Conservation (phyloP, 35 echinoderm and acorn worm species). For the Apostichopus japonicus region DNA sequence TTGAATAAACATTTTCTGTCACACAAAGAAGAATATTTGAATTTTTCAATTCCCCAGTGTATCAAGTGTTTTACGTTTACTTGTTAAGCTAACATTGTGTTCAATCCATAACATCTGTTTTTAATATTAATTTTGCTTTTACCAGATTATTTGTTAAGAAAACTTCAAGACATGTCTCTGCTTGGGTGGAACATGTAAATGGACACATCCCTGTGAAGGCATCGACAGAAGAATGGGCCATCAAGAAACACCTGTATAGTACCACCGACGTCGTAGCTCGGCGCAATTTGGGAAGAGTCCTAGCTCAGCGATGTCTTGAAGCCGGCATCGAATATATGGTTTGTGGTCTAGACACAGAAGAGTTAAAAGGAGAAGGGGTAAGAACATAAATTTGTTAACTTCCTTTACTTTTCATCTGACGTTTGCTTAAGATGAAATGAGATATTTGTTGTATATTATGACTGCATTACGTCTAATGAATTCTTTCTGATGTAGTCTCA, state of each 20-base stretch:
- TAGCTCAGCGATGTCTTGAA: slow-evolving; percentile 89
- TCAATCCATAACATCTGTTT: background rate
- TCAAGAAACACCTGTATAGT: slow-evolving; percentile 84
- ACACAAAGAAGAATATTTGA: background rate
- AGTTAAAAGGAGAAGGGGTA: slow-evolving; percentile 67
- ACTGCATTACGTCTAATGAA: no score
- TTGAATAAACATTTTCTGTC: no score
- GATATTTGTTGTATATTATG: no score
- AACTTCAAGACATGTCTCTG: slow-evolving; percentile 68
- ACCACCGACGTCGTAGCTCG: slow-evolving; percentile 80
- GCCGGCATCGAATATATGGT: slow-evolving; percentile 81
- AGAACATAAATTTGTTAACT: background rate
- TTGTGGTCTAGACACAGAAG: slow-evolving; percentile 41
- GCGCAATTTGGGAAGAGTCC: slow-evolving; percentile 77
- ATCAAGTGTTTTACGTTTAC: background rate
- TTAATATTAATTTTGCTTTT: background rate
- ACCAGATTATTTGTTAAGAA: slow-evolving; percentile 74
- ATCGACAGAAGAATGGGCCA: slow-evolving; percentile 96
- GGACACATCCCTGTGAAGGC: slow-evolving; percentile 68
- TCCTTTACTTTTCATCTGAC: no score
- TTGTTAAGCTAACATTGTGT: background rate
- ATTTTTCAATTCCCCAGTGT: background rate
- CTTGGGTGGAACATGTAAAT: slow-evolving; percentile 82
- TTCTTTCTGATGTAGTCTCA: no score
- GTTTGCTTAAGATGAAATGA: no score